A percentile compares a stretch with the other conserved stretches of the same genome.
These are phyloP conservation scores for Terrapene triunguis DNA, from an alignment of 2,113 vertebrate genomes.

Conservation along the genomic window DNA sequence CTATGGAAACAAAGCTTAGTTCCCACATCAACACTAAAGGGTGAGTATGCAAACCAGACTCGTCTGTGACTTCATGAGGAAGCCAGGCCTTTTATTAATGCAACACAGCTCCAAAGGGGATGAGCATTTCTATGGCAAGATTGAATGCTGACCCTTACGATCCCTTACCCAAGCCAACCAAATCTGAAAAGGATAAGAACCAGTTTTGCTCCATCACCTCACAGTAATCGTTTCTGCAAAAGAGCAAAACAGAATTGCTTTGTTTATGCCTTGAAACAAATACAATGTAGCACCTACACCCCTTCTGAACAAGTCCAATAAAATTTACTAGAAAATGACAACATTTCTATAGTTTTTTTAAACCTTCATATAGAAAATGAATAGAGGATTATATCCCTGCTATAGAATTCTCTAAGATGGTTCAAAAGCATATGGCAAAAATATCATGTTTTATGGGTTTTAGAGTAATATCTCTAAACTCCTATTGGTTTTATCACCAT, in stretches of 20 bases:
- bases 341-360: no score
- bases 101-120: background rate
- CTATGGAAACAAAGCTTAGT: background rate
- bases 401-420: background rate
- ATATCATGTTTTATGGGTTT: background rate
- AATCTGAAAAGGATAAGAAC: slow-evolving; percentile 9
- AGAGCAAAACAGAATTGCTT: background rate
- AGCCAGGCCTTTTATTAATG: background rate
- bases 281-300: background rate
- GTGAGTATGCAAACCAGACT: background rate
- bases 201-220: background rate
- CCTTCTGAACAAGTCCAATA: background rate
- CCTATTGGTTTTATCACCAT: background rate
- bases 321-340: background rate
- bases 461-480: background rate
- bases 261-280: background rate
- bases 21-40: background rate
- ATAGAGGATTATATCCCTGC: background rate
- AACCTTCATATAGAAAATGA: background rate
- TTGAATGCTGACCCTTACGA: background rate
- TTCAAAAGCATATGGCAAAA: background rate
- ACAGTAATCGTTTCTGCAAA: slow-evolving; percentile 12
- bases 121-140: background rate
- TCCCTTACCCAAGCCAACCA: background rate
- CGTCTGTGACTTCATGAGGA: background rate